Base-by-base conservation (phyloP, 1,140 invertebrate genomes). In the Drosophila fuyamai region DNA sequence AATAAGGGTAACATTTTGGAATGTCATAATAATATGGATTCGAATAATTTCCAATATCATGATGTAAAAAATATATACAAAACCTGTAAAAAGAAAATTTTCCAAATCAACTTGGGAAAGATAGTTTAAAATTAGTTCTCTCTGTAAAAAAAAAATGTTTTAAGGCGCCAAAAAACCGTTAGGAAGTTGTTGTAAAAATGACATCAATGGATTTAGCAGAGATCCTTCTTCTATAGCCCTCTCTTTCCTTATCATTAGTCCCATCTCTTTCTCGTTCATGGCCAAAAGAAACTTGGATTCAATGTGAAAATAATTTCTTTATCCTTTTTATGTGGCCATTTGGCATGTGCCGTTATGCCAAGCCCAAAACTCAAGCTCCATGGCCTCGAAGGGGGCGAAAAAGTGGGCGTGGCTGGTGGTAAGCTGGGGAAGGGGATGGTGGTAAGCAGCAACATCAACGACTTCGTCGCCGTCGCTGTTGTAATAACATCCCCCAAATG, bases 401-500 rank as follows among this genome's bases (percentile, higher is more conserved):
- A 38, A 43, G 46, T 44, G 48, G 74, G 65, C 43, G 59, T 47
- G 61, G 47, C 58, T 48, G 46, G 23, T 23, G 23, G 23, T 23
- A 23, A 23, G 23, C 3, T 2, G 2, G 4, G 8, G 12, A 5
- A 5, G 18, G n/a, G 41, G 36, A 9, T 29, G 58, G 16, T 14
- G 23, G 16, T 9, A 61, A 51, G 50, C 32, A 27, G 47, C 59
- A 36, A 13, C 66, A 29, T 61, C 29, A 50, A 51, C 63, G 63
- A 35, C 38, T 40, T 57, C 50, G 67, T 63, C 67, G 76, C 58
- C 73, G 63, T 55, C 46, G 89, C 62, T 70, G 76, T 70, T 91
- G 79, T 92, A 91, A 92, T 92, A 92, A 92, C 91, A 92, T 92
- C 91, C 91, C 91, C 89, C 91, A 92, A 92, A 92, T 92, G 91